These are phyloP conservation scores for Eupithecia vulgata DNA, from an alignment of 2,888 invertebrate genomes.

Conservation along the genomic window DNA sequence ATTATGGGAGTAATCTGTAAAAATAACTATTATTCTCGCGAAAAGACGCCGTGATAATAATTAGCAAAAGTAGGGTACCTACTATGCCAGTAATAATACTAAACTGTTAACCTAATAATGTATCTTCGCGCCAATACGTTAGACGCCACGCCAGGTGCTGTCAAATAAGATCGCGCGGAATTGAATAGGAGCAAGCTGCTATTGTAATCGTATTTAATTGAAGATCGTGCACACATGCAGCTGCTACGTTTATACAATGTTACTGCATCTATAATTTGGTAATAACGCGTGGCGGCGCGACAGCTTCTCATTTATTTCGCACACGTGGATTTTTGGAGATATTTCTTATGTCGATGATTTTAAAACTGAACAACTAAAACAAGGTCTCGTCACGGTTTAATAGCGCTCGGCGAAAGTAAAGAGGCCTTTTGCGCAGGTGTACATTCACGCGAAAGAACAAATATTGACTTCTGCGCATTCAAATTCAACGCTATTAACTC, in stretches of 20 bases:
- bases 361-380: not conserved
- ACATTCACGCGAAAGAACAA: no score
- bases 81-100: not conserved
- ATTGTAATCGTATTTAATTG: constrained; percentile 10
- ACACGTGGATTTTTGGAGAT: not conserved
- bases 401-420: no score
- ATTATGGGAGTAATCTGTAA: no score
- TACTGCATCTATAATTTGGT: not conserved
- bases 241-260: constrained; percentile 2
- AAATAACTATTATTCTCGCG: no score
- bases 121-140: constrained; percentile 2
- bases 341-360: not conserved
- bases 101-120: not conserved
- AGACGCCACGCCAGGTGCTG: constrained; percentile 18
- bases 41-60: not conserved
- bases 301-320: not conserved
- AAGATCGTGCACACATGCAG: not conserved
- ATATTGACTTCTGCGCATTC: no score
- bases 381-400: no score
- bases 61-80: not conserved
- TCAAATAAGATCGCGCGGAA: not conserved
- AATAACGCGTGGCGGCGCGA: not conserved
- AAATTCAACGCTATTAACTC: no score
- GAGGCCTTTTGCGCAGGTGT: no score
- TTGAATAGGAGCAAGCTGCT: constrained; percentile 3